Evolutionary conservation across 2,888 invertebrate genomes (phyloP).

Genomic region (Polydrusus cervinus): DNA sequence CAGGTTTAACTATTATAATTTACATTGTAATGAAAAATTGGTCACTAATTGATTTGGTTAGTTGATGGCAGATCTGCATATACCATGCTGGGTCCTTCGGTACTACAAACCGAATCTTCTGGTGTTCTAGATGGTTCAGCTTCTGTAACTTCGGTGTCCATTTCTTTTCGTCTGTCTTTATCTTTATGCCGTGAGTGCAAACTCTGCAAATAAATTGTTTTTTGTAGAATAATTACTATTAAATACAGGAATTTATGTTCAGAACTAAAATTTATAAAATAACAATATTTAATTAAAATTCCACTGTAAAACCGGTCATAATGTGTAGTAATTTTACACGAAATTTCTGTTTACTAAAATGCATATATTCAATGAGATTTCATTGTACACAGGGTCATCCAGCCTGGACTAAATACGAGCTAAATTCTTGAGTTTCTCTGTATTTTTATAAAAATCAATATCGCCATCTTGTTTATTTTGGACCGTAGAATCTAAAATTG

Average conservation of each 20-base stretch:
- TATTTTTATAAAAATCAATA: too few relatives aligned
- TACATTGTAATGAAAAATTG: conserved; percentile 32
- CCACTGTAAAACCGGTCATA: too few relatives aligned
- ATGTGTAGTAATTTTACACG: too few relatives aligned
- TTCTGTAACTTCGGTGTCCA: conserved; percentile 75
- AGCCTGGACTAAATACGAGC: too few relatives aligned
- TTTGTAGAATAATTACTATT: not conserved
- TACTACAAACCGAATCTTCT: conserved; percentile 93
- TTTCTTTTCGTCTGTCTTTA: conserved; percentile 73
- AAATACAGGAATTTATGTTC: not conserved
- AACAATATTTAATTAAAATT: too few relatives aligned
- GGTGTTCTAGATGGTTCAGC: conserved; percentile 90
- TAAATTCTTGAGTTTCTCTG: too few relatives aligned
- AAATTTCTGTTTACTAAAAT: too few relatives aligned
- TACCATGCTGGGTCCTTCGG: conserved; percentile 85
- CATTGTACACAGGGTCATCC: too few relatives aligned
- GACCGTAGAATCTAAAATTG: too few relatives aligned
- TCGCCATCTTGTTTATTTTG: too few relatives aligned
- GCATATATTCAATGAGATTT: too few relatives aligned
- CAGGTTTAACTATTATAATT: conserved; percentile 16
- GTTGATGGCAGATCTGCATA: conserved; percentile 75
- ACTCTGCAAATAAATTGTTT: conserved; percentile 74
- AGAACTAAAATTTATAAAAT: too few relatives aligned
- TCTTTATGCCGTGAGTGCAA: conserved; percentile 82
- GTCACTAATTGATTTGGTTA: conserved; percentile 57